phyloP scores from a whole-genome alignment of 2,113 vertebrate species.

The Apodemus speciosus region DNA sequence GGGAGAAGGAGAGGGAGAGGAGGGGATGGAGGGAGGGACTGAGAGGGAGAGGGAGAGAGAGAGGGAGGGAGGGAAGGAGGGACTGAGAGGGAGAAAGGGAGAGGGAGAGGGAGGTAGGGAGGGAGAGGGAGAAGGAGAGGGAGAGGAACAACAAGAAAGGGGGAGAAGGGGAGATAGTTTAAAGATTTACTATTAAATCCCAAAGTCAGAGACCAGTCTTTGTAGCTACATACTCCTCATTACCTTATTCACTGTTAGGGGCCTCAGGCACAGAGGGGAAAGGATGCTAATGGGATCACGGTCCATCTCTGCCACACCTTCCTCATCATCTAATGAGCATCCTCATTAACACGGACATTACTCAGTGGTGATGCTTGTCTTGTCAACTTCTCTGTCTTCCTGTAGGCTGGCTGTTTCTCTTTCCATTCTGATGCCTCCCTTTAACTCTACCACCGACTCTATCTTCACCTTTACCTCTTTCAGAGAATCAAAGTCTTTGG shows the following conservation, averaged over 20 bases:
- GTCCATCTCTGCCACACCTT: not conserved
- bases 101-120: no score
- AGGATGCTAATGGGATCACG: not conserved
- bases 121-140: no score
- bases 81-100: not conserved
- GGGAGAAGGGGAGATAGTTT: not conserved
- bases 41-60: not conserved
- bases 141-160: no score
- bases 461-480: not conserved
- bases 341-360: not conserved
- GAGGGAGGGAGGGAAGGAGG: not conserved
- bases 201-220: not conserved
- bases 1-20: no score
- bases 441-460: not conserved
- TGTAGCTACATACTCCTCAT: not conserved
- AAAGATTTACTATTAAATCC: not conserved
- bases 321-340: not conserved
- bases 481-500: not conserved
- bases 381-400: not conserved
- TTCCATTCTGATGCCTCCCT: not conserved
- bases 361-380: not conserved
- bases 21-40: no score
- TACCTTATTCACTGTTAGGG: not conserved
- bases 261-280: not conserved
- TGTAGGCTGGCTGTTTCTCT: not conserved